phyloP scores from a whole-genome alignment of 2,797 vertebrate genomes.

The Pyrrhura leucotis region DNA sequence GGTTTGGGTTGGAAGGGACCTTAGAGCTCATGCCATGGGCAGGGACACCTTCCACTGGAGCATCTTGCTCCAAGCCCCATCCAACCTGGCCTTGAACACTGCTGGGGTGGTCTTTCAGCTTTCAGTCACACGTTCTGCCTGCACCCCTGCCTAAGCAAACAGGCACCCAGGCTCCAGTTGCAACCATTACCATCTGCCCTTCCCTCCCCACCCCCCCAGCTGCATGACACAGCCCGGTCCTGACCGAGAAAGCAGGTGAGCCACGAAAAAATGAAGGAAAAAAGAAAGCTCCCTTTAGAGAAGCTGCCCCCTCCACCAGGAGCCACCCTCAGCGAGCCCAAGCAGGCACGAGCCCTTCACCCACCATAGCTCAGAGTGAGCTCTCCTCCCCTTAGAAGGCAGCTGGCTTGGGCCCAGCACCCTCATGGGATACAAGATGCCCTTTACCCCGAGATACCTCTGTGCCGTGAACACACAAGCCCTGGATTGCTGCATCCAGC shows the following conservation, averaged over 20 bases:
- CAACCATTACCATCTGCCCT: accelerated
- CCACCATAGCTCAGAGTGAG: background rate
- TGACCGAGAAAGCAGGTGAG: background rate
- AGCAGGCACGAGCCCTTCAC: background rate
- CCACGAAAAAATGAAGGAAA: background rate
- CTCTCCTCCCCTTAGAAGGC: background rate
- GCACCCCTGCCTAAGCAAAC: background rate
- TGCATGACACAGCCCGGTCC: accelerated
- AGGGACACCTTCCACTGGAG: background rate
- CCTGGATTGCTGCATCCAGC: background rate
- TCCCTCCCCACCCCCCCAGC: background rate
- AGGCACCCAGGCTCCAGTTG: background rate
- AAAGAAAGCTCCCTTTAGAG: background rate
- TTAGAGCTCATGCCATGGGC: background rate
- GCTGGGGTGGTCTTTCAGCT: too few relatives aligned
- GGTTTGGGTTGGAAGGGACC: background rate
- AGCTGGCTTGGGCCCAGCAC: background rate
- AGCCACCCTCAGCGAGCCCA: background rate
- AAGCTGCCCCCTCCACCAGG: background rate
- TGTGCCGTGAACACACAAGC: accelerated
- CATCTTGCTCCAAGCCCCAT: background rate
- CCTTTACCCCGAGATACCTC: background rate
- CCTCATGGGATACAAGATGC: background rate
- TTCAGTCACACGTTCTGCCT: background rate
- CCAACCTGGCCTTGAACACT: background rate